phyloP scores from a whole-genome alignment of 92 coral and sea anemone genomes.

The Actinostola sp. region DNA sequence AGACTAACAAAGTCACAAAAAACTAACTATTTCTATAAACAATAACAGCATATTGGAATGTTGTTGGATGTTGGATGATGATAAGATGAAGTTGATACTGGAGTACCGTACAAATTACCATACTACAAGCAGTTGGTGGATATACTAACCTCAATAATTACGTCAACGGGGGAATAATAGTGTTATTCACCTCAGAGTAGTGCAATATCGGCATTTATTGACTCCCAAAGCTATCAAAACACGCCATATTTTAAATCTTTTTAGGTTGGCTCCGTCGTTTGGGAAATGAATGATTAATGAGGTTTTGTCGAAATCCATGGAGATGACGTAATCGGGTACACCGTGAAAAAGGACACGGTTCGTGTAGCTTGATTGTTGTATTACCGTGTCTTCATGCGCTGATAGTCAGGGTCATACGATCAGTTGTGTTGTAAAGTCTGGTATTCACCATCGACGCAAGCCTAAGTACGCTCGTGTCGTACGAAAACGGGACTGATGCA shows the following conservation, averaged over 20 bases:
- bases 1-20: not conserved
- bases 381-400: not conserved
- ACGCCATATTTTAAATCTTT: not conserved
- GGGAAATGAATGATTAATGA: slow-evolving; percentile 28
- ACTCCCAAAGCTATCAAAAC: not conserved
- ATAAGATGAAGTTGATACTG: no score
- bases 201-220: not conserved
- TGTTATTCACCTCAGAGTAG: not conserved
- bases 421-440: not conserved
- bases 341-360: slow-evolving; percentile 9
- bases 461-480: not conserved
- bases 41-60: no score
- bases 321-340: slow-evolving; percentile 18
- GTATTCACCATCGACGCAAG: not conserved
- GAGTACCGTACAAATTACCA: no score
- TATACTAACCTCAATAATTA: slow-evolving; percentile 1
- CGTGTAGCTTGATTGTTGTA: slow-evolving; percentile 1
- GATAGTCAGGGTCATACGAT: not conserved
- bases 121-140: no score
- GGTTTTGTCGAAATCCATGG: not conserved
- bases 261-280: not conserved
- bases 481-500: not conserved
- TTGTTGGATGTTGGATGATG: no score
- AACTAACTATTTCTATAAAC: no score
- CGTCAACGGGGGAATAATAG: not conserved